Evolutionary conservation across 2,888 invertebrate genomes (phyloP).

Genomic region (Eledone cirrhosa): DNA sequence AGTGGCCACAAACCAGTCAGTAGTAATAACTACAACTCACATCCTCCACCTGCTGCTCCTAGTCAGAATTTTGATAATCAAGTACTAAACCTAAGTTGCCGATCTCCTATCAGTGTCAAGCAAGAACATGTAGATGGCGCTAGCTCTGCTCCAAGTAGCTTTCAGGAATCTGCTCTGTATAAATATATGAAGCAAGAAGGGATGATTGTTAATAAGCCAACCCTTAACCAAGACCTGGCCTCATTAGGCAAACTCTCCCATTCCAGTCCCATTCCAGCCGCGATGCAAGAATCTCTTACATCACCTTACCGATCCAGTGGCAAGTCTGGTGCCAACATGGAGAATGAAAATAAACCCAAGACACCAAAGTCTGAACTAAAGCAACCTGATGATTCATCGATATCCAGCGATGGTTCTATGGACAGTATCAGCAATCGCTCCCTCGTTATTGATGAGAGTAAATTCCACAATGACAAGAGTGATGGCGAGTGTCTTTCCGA

Average conservation of each 20-base stretch:
- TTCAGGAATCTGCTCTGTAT: slow-evolving; percentile 57
- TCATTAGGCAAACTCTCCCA: slow-evolving; percentile 34
- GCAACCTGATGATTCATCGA: slow-evolving; percentile 15
- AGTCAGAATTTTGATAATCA: slow-evolving; percentile 68
- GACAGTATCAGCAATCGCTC: slow-evolving; percentile 4
- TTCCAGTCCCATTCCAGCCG: slow-evolving; percentile 37
- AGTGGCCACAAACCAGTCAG: slow-evolving; percentile 56
- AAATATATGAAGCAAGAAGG: slow-evolving; percentile 64
- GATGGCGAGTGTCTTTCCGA: neutral
- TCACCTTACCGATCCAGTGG: slow-evolving; percentile 9
- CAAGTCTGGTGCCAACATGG: neutral
- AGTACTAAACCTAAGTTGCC: slow-evolving; percentile 80
- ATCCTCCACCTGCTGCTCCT: slow-evolving; percentile 4
- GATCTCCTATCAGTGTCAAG: slow-evolving; percentile 31
- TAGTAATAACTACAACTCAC: slow-evolving; percentile 10
- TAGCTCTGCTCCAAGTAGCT: slow-evolving; percentile 33
- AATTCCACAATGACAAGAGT: slow-evolving; percentile 25
- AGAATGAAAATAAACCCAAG: neutral
- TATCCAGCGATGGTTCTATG: slow-evolving; percentile 19
- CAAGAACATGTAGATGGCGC: slow-evolving; percentile 31
- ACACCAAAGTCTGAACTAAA: neutral
- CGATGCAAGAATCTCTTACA: slow-evolving; percentile 30
- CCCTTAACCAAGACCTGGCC: slow-evolving; percentile 16
- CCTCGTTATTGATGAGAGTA: slow-evolving; percentile 20
- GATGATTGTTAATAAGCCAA: slow-evolving; percentile 43